Evolutionary conservation across 2,797 vertebrate genomes (phyloP).

Genomic region (Erpetoichthys calabaricus): DNA sequence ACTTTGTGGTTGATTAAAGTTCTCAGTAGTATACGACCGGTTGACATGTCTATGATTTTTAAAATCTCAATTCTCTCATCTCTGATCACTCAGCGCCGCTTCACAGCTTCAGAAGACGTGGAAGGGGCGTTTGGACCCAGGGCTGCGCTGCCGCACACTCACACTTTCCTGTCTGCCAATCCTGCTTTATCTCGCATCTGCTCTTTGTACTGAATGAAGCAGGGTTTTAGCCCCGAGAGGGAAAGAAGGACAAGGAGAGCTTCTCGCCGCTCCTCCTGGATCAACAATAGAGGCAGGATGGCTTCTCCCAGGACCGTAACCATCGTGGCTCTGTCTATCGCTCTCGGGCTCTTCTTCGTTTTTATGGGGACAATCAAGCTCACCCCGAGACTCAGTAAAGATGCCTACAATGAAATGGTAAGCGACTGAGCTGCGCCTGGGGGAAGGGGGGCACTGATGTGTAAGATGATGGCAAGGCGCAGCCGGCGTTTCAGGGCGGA

Average conservation of each 20-base stretch:
- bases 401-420: conserved; percentile 95
- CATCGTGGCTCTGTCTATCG: conserved; percentile 81
- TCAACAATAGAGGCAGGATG: conserved; percentile 41
- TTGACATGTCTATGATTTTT: too few relatives aligned
- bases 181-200: conserved; percentile 15
- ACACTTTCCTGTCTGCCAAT: conserved; percentile 30
- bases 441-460: conserved; percentile 6
- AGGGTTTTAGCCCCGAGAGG: conserved; percentile 15
- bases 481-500: too few relatives aligned
- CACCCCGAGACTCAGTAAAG: conserved; percentile 87
- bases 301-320: conserved; percentile 87
- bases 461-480: too few relatives aligned
- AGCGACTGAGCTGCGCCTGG: conserved; percentile 30
- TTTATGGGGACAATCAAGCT: conserved; percentile 98
- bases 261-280: conserved; percentile 1
- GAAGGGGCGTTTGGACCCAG: conserved; percentile 8
- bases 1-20: too few relatives aligned
- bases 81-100: too few relatives aligned
- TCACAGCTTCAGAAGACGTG: too few relatives aligned
- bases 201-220: neutral
- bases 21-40: too few relatives aligned
- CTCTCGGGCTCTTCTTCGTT: conserved; percentile 87
- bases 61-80: too few relatives aligned
- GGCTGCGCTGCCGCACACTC: conserved; percentile 22
- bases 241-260: conserved; percentile 4